Percentiles rank a stretch among this genome's conserved stretches.
Conservation (phyloP, 2,888 invertebrate genomes). For the Gastrophysa polygoni region DNA sequence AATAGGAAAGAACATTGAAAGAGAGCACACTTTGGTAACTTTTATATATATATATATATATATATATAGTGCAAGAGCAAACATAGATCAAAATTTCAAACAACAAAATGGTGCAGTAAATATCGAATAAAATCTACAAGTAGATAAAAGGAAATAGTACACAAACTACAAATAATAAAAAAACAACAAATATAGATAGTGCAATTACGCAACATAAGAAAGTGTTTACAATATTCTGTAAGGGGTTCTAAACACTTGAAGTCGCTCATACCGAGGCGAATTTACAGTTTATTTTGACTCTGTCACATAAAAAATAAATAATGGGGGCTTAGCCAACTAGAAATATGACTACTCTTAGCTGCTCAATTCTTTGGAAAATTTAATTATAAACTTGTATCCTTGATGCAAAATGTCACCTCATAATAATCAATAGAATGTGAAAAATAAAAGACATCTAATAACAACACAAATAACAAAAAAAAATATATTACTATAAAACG, state of each 20-base stretch:
- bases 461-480: slow-evolving; percentile 55
- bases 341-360: slow-evolving; percentile 13
- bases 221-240: slow-evolving; percentile 26
- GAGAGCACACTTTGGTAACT: slow-evolving; percentile 30
- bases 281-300: slow-evolving; percentile 28
- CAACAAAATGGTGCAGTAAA: slow-evolving; percentile 33
- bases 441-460: slow-evolving; percentile 38
- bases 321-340: slow-evolving; percentile 31
- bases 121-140: slow-evolving; percentile 31
- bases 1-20: slow-evolving; percentile 16
- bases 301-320: slow-evolving; percentile 33
- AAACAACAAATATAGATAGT: slow-evolving; percentile 38
- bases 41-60: too few species aligned
- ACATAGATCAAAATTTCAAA: slow-evolving; percentile 15
- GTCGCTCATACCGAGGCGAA: neutral
- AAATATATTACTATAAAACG: slow-evolving; percentile 37
- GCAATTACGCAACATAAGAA: slow-evolving; percentile 28
- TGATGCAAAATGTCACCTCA: slow-evolving; percentile 6
- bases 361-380: slow-evolving; percentile 15
- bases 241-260: slow-evolving; percentile 9
- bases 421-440: slow-evolving; percentile 31
- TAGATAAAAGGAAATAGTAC: slow-evolving; percentile 33
- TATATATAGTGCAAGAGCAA: slow-evolving; percentile 37
- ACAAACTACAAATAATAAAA: slow-evolving; percentile 41
- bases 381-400: neutral